A percentile compares a stretch with the other conserved stretches of the same genome.
Evolutionary conservation across 2,888 invertebrate species (phyloP).

Genomic region (Harpalus rufipes): DNA sequence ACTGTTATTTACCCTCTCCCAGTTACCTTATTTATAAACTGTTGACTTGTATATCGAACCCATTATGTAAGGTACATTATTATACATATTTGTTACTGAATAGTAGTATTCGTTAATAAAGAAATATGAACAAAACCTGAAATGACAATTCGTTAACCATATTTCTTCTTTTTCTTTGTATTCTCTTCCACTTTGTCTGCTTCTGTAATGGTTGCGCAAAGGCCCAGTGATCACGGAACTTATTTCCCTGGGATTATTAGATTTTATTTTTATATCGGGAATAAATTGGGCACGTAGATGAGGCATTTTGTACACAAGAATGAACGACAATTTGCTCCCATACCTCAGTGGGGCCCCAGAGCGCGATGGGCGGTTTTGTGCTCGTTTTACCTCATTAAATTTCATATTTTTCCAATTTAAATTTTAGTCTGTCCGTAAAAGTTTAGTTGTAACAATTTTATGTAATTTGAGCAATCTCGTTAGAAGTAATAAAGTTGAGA

Average conservation of each 20-base stretch:
- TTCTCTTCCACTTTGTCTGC: not conserved
- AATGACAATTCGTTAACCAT: no score
- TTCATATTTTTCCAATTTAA: conserved; percentile 45
- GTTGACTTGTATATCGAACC: no score
- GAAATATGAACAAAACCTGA: no score
- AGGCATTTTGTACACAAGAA: conserved; percentile 65
- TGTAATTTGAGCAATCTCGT: not conserved
- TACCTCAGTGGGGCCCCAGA: not conserved
- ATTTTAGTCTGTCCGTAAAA: not conserved
- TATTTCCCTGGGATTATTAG: conserved; percentile 65
- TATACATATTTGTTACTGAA: no score
- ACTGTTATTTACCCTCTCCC: no score
- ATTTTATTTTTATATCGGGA: conserved; percentile 66
- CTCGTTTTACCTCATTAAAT: conserved; percentile 50
- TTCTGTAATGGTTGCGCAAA: conserved; percentile 10
- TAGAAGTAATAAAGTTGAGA: no score
- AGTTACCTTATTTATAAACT: no score
- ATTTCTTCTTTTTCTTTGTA: no score
- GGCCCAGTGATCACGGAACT: conserved; percentile 46
- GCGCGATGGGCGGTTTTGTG: conserved; percentile 31
- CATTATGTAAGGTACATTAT: no score
- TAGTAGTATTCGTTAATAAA: no score
- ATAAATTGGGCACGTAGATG: conserved; percentile 65
- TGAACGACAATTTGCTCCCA: conserved; percentile 64
- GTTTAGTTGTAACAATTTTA: not conserved